These are phyloP conservation scores for Dorcus hopei DNA, from an alignment of 2,888 invertebrate species.

Conservation along the genomic window DNA sequence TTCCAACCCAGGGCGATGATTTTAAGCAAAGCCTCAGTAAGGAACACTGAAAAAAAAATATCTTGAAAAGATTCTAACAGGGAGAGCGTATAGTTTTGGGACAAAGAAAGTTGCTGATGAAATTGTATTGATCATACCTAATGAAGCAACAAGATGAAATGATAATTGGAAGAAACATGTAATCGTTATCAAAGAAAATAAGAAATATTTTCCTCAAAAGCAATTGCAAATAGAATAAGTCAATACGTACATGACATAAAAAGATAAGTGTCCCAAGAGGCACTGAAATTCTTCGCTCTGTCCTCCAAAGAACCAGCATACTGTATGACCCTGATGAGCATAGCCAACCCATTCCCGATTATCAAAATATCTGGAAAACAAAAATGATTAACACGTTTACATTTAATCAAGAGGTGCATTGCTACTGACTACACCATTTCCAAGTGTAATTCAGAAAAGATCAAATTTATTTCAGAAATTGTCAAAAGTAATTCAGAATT, in stretches of 20 bases:
- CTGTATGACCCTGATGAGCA: constrained; percentile 68
- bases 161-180: too few species aligned
- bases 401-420: background rate
- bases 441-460: too few species aligned
- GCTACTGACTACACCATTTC: background rate
- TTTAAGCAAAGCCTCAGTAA: constrained; percentile 69
- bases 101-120: too few species aligned
- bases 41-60: constrained; percentile 67
- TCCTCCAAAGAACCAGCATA: constrained; percentile 59
- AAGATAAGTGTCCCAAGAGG: constrained; percentile 73
- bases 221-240: too few species aligned
- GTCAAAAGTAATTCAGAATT: too few species aligned
- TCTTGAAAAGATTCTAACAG: too few species aligned
- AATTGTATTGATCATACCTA: too few species aligned
- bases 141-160: too few species aligned
- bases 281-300: constrained; percentile 64
- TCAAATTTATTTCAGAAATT: too few species aligned
- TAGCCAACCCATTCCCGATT: constrained; percentile 69
- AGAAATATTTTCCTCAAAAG: too few species aligned
- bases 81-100: too few species aligned
- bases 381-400: background rate
- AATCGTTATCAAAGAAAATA: too few species aligned
- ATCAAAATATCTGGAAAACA: constrained; percentile 65
- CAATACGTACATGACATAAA: constrained; percentile 62
- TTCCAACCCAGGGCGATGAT: constrained; percentile 69